Evolutionary conservation across 30 jellyfish, hydroid and myxozoan genomes (phyloP).

Genomic region (Mastigias papua): DNA sequence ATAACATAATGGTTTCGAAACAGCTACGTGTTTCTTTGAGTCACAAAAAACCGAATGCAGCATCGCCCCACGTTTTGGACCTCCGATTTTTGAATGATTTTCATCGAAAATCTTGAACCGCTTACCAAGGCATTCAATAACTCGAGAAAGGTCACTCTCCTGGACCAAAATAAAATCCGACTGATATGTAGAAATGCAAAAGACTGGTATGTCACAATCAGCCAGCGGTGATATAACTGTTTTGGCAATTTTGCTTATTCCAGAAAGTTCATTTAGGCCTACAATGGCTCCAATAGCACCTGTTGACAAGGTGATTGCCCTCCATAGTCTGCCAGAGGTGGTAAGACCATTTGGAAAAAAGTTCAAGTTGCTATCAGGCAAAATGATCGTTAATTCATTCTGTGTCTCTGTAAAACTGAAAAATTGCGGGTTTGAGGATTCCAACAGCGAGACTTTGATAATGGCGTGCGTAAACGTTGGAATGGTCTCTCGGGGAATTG

Average conservation of each 20-base stretch:
- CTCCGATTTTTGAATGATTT: slow-evolving; percentile 76
- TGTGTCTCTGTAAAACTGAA: slow-evolving; percentile 70
- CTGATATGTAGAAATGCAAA: slow-evolving; percentile 97
- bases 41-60: slow-evolving; percentile 27
- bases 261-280: slow-evolving; percentile 77
- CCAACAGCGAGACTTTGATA: slow-evolving; percentile 42
- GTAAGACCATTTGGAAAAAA: slow-evolving; percentile 40
- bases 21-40: slow-evolving; percentile 11
- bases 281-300: slow-evolving; percentile 99
- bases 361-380: slow-evolving; percentile 32
- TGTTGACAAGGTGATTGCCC: slow-evolving; percentile 95
- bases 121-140: slow-evolving; percentile 77
- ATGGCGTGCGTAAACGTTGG: slow-evolving; percentile 59
- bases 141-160: slow-evolving; percentile 69
- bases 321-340: slow-evolving; percentile 87
- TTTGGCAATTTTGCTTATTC: slow-evolving; percentile 95
- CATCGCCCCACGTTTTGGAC: slow-evolving; percentile 66
- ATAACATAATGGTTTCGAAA: slow-evolving; percentile 21
- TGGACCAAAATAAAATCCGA: slow-evolving; percentile 96
- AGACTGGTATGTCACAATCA: slow-evolving; percentile 90
- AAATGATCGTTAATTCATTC: slow-evolving; percentile 40
- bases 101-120: slow-evolving; percentile 91
- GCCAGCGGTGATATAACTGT: slow-evolving; percentile 97
- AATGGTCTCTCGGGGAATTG: slow-evolving; percentile 39
- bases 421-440: slow-evolving; percentile 61